Conservation (phyloP, 2,113 vertebrate genomes). For the Pelusios castaneus region DNA sequence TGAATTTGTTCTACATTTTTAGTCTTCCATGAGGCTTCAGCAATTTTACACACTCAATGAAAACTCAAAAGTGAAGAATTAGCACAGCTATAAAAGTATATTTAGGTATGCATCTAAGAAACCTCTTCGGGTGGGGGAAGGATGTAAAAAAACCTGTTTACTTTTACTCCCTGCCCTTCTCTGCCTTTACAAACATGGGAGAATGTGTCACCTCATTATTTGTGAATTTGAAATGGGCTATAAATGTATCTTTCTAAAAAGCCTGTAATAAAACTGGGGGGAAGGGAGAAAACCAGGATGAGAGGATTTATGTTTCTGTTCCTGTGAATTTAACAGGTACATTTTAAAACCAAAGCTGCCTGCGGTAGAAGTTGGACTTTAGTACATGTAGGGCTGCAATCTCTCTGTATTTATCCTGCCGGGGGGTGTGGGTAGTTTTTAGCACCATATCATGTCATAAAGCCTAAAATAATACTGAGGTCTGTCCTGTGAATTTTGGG, state of each 20-base stretch:
- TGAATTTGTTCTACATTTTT: conserved; percentile 1
- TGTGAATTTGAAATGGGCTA: conserved; percentile 33
- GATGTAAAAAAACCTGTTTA: not conserved
- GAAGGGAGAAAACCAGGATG: not conserved
- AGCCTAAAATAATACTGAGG: not conserved
- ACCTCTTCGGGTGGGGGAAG: not conserved
- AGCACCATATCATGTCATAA: not conserved
- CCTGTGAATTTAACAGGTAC: conserved; percentile 14
- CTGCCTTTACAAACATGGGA: conserved; percentile 18
- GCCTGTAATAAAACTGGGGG: not conserved
- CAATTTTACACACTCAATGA: conserved; percentile 16
- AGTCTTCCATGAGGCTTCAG: conserved; percentile 20
- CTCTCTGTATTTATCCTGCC: not conserved
- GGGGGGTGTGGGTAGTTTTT: not conserved
- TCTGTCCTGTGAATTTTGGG: not conserved
- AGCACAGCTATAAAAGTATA: not conserved
- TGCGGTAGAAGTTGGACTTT: conserved; percentile 13
- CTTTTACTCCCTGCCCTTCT: conserved; percentile 22
- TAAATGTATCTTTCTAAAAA: conserved; percentile 32
- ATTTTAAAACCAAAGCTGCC: not conserved
- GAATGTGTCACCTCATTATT: conserved; percentile 49
- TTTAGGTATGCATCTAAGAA: not conserved
- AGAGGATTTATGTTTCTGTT: conserved; percentile 42
- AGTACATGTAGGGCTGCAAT: not conserved
- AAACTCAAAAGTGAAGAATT: conserved; percentile 14